Base-by-base conservation (phyloP, 2,888 invertebrate species). In the Orthosia incerta region DNA sequence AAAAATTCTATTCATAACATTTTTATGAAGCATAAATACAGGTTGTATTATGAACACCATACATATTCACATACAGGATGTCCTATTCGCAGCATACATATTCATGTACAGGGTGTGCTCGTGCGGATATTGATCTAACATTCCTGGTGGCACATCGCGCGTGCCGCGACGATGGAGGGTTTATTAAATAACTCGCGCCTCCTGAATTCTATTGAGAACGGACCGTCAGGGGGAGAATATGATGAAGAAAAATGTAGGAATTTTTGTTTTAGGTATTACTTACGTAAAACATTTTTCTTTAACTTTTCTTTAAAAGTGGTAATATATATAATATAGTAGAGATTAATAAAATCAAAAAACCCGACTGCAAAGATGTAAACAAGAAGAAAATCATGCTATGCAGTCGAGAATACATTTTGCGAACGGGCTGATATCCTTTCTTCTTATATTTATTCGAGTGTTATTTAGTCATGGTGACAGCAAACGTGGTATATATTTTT, bases 161-260 rank as follows among this genome's bases (percentile, higher is more conserved):
- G 80, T 80, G 68, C 46, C 48, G 63, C 75, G 57, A 64, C 55
- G n/a, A 45, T 16, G 20, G 53, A 63, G 71, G 16, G 80, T 83
- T 86, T 88, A 88, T 88, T 88, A 88, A 88, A 88, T 88, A 87
- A 78, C 84, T 87, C 76, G 71, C 83, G 81, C 63, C 70, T 61
- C 26, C 74, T 65, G 79, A 80, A 82, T 80, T 85, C 85, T 79
- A 77, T 74, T 68, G 75, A 77, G 67, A 61, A 63, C 50, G 71
- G 66, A 72, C 48, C 45, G 56, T 18, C 73, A 11, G 1, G 64
- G 75, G 46, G 76, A 3, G 78, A 3, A 20, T 51, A 77, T 80
- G 26, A 63, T 71, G 64, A 69, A 2, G 63, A 23, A 72, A 76
- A 65, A 76, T 74, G 4, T 16, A 16, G 63, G 77, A n/a, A 77